These are phyloP conservation scores for Platycercus adscitus DNA, from an alignment of 2,113 vertebrate species.

Conservation along the genomic window DNA sequence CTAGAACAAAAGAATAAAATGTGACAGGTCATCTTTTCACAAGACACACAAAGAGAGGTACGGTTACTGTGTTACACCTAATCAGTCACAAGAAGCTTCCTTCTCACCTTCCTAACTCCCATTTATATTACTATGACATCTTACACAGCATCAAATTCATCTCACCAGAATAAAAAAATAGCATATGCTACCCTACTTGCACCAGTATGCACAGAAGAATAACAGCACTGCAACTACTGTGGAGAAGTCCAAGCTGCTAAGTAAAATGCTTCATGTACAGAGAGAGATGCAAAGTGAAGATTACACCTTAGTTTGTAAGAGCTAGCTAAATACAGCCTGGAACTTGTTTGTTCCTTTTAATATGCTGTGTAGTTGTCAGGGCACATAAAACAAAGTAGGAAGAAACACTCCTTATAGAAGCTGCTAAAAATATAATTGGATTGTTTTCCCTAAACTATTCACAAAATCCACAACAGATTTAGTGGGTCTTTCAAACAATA, in stretches of 20 bases:
- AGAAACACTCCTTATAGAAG: background rate
- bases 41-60: background rate
- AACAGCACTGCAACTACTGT: background rate
- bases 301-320: background rate
- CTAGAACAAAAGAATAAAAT: constrained; percentile 67
- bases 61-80: background rate
- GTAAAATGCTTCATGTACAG: background rate
- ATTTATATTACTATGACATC: background rate
- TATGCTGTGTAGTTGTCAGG: background rate
- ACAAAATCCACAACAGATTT: constrained; percentile 46
- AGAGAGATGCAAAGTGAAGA: background rate
- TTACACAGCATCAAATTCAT: background rate
- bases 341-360: background rate
- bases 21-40: background rate
- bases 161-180: background rate
- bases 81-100: background rate
- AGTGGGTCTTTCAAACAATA: constrained; percentile 25
- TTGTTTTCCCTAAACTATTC: constrained; percentile 32
- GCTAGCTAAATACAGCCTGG: background rate
- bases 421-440: constrained; percentile 37
- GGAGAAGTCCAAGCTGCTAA: background rate
- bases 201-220: background rate
- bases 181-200: background rate
- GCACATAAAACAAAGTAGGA: background rate
- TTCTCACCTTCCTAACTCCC: background rate